phyloP scores from a whole-genome alignment of 2,113 vertebrate species.

The Hemibagrus wyckioides region DNA sequence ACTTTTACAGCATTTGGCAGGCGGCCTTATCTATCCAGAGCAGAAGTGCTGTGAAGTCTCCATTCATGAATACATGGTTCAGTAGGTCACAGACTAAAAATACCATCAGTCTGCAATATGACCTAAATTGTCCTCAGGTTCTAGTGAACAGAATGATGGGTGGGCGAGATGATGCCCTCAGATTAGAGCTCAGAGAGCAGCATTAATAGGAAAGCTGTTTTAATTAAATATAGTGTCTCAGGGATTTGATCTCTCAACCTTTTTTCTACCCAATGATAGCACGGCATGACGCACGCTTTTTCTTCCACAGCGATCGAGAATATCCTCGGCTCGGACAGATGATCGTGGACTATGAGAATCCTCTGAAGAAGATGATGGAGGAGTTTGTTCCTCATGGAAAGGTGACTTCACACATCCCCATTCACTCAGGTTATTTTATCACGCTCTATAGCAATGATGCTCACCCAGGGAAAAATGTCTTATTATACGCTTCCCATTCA shows the following conservation, averaged over 20 bases:
- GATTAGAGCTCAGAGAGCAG: not conserved
- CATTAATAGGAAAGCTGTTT: not conserved
- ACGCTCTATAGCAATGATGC: not conserved
- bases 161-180: not conserved
- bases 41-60: no score
- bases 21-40: no score
- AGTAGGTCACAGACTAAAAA: no score
- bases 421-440: not conserved
- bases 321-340: slow-evolving; percentile 97
- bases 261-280: not conserved
- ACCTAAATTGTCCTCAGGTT: not conserved
- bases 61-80: no score
- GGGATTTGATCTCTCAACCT: no score
- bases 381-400: slow-evolving; percentile 99
- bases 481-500: not conserved
- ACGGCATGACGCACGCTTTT: not conserved
- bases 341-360: slow-evolving; percentile 99
- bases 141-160: not conserved
- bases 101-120: slow-evolving; percentile 28
- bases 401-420: slow-evolving; percentile 66
- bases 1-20: no score
- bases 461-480: not conserved
- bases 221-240: not conserved
- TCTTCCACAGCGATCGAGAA: slow-evolving; percentile 86
- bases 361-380: slow-evolving; percentile 99